Conservation (phyloP, 30 jellyfish, hydroid and myxozoan genomes). For the Rhopilema esculentum region DNA sequence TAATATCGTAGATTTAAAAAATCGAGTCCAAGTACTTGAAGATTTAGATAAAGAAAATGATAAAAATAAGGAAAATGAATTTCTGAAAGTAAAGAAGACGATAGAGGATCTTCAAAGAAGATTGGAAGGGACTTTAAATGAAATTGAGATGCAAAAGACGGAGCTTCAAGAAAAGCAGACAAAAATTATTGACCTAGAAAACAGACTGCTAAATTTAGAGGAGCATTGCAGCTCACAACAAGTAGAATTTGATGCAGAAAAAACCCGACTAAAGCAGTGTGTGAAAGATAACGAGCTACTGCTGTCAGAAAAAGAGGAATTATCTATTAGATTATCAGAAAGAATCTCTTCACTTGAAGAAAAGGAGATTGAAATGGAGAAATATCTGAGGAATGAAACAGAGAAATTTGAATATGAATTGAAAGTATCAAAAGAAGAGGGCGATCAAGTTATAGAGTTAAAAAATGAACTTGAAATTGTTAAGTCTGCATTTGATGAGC, state of each 20-base stretch:
- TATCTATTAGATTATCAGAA: slow-evolving; percentile 4
- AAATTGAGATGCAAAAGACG: not conserved
- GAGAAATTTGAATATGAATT: slow-evolving; percentile 17
- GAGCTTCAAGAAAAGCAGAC: slow-evolving; percentile 4
- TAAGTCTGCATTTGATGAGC: slow-evolving; percentile 1
- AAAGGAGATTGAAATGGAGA: not conserved
- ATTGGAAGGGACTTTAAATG: not conserved
- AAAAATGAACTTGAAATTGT: not conserved
- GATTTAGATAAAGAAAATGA: slow-evolving; percentile 23
- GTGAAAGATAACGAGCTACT: slow-evolving; percentile 24
- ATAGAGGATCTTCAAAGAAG: slow-evolving; percentile 22
- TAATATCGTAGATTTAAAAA: slow-evolving; percentile 1
- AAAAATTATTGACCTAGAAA: not conserved
- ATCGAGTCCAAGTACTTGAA: slow-evolving; percentile 13
- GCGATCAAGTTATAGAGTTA: not conserved
- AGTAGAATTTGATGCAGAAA: slow-evolving; percentile 3
- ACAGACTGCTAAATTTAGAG: not conserved
- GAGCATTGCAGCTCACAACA: not conserved
- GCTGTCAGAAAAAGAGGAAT: slow-evolving; percentile 26
- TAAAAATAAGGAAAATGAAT: slow-evolving; percentile 35
- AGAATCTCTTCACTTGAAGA: slow-evolving; percentile 37
- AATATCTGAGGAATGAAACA: not conserved
- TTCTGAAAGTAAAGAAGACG: slow-evolving; percentile 3
- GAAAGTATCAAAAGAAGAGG: slow-evolving; percentile 10
- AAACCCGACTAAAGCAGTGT: not conserved